Percentiles rank a stretch among this genome's conserved stretches.
Conservation (phyloP, 2,888 invertebrate genomes). For the Diaperis boleti region DNA sequence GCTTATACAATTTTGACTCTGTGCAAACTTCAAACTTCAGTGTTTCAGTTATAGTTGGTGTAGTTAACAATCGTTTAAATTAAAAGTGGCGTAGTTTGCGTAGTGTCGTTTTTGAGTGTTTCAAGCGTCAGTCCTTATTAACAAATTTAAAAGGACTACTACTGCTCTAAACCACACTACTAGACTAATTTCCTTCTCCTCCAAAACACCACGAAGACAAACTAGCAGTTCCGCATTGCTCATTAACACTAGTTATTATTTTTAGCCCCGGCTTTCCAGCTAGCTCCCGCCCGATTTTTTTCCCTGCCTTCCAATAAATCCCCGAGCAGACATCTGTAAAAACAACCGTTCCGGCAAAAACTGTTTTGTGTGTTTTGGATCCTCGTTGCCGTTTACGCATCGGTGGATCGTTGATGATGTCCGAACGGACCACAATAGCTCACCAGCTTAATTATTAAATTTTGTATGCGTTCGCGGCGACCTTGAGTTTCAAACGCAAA, state of each 20-base stretch:
- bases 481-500: conserved; percentile 3
- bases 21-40: no score
- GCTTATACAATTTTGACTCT: no score
- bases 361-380: neutral
- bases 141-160: no score
- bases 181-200: neutral
- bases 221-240: conserved; percentile 5
- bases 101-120: no score
- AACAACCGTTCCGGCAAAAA: conserved; percentile 11
- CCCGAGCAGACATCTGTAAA: conserved; percentile 3
- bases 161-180: no score
- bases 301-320: neutral
- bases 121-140: no score
- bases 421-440: conserved; percentile 1
- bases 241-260: conserved; percentile 7
- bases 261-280: no score
- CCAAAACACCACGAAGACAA: neutral
- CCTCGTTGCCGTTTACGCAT: neutral
- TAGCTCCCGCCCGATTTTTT: no score
- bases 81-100: no score
- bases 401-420: conserved; percentile 2
- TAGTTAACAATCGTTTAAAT: no score
- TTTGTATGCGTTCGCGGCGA: neutral
- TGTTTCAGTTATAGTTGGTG: no score
- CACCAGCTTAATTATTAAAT: neutral